Percentiles rank a stretch among this genome's conserved stretches.
Evolutionary conservation across 1,140 invertebrate genomes (phyloP).

Genomic region (Lycorma delicatula): DNA sequence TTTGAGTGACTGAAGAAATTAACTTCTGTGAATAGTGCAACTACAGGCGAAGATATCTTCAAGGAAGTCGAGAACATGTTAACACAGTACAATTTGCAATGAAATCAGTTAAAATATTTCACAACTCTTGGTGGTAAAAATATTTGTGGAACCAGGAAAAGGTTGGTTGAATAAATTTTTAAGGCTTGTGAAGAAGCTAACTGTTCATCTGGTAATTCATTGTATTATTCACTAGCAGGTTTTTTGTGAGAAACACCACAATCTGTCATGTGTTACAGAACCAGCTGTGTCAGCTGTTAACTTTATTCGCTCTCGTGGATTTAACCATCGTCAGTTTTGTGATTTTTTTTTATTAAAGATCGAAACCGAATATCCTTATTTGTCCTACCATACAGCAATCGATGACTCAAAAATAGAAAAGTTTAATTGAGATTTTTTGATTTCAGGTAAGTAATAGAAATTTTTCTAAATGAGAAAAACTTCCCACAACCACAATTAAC

Average conservation of each 20-base stretch:
- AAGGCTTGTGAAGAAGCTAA: conserved; percentile 21
- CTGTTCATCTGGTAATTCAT: conserved; percentile 26
- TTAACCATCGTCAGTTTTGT: conserved; percentile 33
- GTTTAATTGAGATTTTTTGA: conserved; percentile 22
- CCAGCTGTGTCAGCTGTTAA: conserved; percentile 32
- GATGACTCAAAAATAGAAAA: conserved; percentile 31
- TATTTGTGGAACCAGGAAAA: conserved; percentile 30
- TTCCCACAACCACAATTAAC: conserved; percentile 21
- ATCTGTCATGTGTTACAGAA: conserved; percentile 31
- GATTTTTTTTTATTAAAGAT: conserved; percentile 32
- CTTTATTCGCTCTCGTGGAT: conserved; percentile 31
- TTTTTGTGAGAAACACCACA: conserved; percentile 27
- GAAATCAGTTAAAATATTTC: conserved; percentile 23
- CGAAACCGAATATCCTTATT: conserved; percentile 29
- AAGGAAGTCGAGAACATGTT: too few species aligned
- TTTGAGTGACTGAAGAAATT: conserved; percentile 33
- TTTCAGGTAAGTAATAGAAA: not conserved
- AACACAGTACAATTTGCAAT: conserved; percentile 29
- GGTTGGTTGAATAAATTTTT: conserved; percentile 27
- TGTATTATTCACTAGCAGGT: conserved; percentile 35
- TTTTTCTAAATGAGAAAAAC: not conserved
- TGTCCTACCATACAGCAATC: conserved; percentile 32
- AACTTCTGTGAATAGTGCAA: too few species aligned
- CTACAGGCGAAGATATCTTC: too few species aligned
- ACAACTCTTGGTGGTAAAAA: conserved; percentile 33